Base-by-base conservation (phyloP, 2,797 vertebrate species). In the Myotis myotis region DNA sequence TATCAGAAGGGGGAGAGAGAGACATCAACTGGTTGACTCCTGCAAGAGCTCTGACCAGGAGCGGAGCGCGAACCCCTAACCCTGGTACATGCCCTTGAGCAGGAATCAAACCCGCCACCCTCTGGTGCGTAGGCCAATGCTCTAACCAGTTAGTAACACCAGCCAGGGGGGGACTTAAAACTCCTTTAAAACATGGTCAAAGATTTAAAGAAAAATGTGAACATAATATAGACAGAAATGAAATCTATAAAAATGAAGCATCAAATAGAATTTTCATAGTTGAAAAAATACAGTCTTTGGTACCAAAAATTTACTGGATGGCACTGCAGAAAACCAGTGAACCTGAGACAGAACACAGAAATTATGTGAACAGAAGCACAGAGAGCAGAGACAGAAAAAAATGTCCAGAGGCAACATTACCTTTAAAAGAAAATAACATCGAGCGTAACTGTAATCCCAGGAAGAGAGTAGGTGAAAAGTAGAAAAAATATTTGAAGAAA, bases 191-290 rank as follows among this genome's bases (percentile, higher is more conserved):
- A 70, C 36, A 28, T 64, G 4, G 2, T 82, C 82, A 93, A 55
- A 5, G 47, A 87, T 47, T 71, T 44, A 55, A 62, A 87, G 60
- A 83, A 87, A 85, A 93, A 83, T 44, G 28, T 47, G 78, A 84
- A 80, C 30, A 94, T 78, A 88, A 9, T 33, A 57, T 64, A 25
- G 53, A 79, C 7, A 82, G 30, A 87, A 74, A 91, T 74, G 23
- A 83, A 88, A 68, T 53, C 17, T 94, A 30, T 68, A 72, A 80
- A 91, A 92, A 23, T 78, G 44, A 78, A 91, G 41, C 16, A 64
- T 66, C n/a, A 72, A 87, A 87, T 1, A 80, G 38, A 84, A 96
- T 85, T 57, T 92, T 36, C 30, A 89, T 16, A 85, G 79, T 12
- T 91, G 25, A 84, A 85, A 92, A 90, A 79, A 49, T 30, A 78